Percentiles rank a stretch among this genome's conserved stretches.
These are phyloP conservation scores for Baryphthengus martii DNA, from an alignment of 2,113 vertebrate genomes.

Conservation along the genomic window DNA sequence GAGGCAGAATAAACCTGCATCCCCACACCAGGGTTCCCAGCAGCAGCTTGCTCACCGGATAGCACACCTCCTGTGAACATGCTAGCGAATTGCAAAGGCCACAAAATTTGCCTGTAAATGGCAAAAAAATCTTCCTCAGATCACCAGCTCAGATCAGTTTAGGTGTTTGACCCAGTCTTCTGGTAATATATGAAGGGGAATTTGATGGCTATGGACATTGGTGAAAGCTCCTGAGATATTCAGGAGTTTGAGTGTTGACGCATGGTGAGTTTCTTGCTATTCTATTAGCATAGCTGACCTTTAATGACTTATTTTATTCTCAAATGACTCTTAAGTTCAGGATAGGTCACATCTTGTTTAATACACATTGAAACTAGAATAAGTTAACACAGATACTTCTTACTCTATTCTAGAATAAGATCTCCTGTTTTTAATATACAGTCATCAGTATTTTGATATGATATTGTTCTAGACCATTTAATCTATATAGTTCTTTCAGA, in stretches of 20 bases:
- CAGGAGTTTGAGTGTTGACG: neutral
- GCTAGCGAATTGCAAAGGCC: neutral
- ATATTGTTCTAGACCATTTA: neutral
- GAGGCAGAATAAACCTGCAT: neutral
- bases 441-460: neutral
- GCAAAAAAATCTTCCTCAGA: neutral
- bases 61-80: fast-evolving
- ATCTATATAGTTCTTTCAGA: neutral
- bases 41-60: fast-evolving
- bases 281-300: neutral
- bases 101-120: neutral
- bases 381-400: neutral
- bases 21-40: fast-evolving
- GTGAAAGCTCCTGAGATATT: neutral
- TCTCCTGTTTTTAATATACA: neutral
- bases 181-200: neutral
- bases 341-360: neutral
- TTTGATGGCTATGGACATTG: neutral
- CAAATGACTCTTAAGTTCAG: neutral
- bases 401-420: neutral
- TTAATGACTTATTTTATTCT: neutral
- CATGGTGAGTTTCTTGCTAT: neutral
- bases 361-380: neutral
- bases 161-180: neutral
- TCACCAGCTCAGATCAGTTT: neutral